Percentiles rank a stretch among this genome's conserved stretches.
Evolutionary conservation across 2,888 invertebrate genomes (phyloP).

Genomic region (Machimus atricapillus): DNA sequence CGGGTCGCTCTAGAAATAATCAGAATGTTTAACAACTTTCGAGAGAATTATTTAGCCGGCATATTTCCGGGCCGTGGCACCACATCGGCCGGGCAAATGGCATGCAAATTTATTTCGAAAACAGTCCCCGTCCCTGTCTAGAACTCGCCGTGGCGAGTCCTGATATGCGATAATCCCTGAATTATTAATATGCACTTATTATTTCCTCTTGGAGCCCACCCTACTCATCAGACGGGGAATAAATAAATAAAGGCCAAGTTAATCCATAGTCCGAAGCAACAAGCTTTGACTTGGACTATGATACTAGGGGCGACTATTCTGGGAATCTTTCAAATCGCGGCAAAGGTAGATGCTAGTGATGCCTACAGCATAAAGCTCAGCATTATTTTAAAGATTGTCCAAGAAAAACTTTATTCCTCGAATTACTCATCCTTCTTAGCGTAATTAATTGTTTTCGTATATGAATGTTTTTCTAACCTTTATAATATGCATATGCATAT

Average conservation of each 20-base stretch:
- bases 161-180: neutral
- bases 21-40: neutral
- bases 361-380: neutral
- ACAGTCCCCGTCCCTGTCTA: neutral
- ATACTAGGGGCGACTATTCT: neutral
- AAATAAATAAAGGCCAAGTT: no score
- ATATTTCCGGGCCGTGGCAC: neutral
- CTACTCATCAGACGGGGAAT: neutral
- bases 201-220: neutral
- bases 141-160: neutral
- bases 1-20: neutral
- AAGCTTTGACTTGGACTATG: neutral
- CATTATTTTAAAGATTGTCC: no score
- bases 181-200: neutral
- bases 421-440: no score
- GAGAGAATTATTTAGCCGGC: neutral
- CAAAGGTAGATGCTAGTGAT: neutral
- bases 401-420: no score
- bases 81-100: neutral
- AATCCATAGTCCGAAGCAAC: neutral
- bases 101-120: conserved; percentile 11
- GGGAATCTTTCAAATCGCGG: neutral
- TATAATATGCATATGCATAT: no score
- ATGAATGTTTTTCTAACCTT: no score
- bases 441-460: no score